A percentile compares a stretch with the other conserved stretches of the same genome.
Evolutionary conservation across 1,140 invertebrate genomes (phyloP).

Genomic region (Dinoponera quadriceps): DNA sequence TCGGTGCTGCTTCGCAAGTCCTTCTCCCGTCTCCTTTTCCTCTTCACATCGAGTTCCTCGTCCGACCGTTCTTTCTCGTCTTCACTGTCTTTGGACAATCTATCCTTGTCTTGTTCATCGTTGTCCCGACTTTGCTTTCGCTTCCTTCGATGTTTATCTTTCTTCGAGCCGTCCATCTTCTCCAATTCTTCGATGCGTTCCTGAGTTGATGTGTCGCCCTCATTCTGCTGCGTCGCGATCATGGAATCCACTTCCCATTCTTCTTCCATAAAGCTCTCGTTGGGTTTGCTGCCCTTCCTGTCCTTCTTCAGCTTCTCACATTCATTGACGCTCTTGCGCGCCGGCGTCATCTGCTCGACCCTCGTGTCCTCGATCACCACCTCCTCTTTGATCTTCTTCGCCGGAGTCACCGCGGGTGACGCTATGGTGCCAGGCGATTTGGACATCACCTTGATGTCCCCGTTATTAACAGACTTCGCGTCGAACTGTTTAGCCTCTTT

Average conservation of each 20-base stretch:
- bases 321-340: conserved; percentile 27
- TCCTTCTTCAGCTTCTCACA: conserved; percentile 36
- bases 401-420: background rate
- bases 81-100: conserved; percentile 17
- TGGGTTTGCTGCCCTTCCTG: conserved; percentile 30
- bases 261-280: conserved; percentile 65
- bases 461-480: conserved; percentile 41
- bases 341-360: background rate
- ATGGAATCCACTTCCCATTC: conserved; percentile 75
- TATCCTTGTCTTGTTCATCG: conserved; percentile 51
- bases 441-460: conserved; percentile 45
- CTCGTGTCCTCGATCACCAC: conserved; percentile 8
- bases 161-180: conserved; percentile 29
- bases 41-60: conserved; percentile 58
- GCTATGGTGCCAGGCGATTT: conserved; percentile 44
- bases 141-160: conserved; percentile 49
- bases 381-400: conserved; percentile 68
- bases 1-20: conserved; percentile 62
- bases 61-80: conserved; percentile 48
- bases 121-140: conserved; percentile 62
- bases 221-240: conserved; percentile 41
- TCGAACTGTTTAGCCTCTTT: conserved; percentile 38
- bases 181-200: conserved; percentile 2
- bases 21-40: conserved; percentile 61
- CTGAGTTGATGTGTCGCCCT: conserved; percentile 28